Evolutionary conservation across 2,888 invertebrate species (phyloP).

Genomic region (Helobdella robusta): DNA sequence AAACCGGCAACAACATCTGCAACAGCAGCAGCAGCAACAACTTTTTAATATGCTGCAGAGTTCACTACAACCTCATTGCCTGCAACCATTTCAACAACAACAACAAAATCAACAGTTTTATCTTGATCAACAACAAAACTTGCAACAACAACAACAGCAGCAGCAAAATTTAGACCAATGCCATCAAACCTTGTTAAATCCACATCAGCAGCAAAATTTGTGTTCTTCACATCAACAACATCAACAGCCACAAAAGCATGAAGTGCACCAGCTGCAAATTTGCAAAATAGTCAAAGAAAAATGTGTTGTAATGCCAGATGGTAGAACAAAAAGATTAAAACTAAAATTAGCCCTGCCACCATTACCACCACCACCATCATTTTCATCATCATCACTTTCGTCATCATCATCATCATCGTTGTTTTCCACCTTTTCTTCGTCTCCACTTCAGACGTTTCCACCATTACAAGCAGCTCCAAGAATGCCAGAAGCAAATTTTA

Average conservation of each 20-base stretch:
- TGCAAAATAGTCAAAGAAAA: slow-evolving; percentile 9
- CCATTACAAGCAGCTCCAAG: too few species aligned
- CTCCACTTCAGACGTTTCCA: too few species aligned
- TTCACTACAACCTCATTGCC: too few species aligned
- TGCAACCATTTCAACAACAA: too few species aligned
- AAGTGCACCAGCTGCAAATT: neutral
- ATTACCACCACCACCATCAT: neutral
- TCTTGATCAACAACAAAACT: neutral
- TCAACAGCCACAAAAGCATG: slow-evolving; percentile 8
- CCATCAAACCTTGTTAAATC: neutral
- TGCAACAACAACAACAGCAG: neutral
- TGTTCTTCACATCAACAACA: neutral
- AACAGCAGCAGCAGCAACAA: too few species aligned
- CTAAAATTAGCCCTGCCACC: neutral
- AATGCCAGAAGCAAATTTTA: too few species aligned
- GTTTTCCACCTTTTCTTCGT: too few species aligned
- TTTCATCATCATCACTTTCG: neutral
- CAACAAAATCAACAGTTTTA: neutral
- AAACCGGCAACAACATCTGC: too few species aligned
- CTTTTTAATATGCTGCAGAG: too few species aligned
- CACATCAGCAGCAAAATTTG: neutral
- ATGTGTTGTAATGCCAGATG: slow-evolving; percentile 23
- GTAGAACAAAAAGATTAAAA: slow-evolving; percentile 21
- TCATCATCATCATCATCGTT: neutral
- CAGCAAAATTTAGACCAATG: neutral